Conservation (phyloP, 1,140 invertebrate species). For the Drosophila elegans region DNA sequence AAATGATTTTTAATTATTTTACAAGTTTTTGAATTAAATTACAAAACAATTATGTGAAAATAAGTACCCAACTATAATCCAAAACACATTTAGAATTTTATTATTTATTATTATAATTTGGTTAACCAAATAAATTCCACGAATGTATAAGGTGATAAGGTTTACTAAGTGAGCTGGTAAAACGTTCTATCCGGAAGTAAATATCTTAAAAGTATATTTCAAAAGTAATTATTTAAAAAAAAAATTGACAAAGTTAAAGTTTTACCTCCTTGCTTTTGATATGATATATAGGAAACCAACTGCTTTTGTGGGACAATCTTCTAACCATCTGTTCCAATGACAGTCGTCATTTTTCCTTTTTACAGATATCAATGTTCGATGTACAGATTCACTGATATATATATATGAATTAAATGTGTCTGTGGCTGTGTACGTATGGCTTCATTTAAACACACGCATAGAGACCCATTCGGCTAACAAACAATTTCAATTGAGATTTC, state of each 20-base stretch:
- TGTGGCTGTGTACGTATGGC: conserved; percentile 43
- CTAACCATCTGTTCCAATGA: conserved; percentile 19
- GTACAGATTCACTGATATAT: conserved; percentile 5
- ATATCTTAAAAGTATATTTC: no score
- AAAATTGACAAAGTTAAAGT: no score
- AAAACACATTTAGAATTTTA: no score
- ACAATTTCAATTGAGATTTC: conserved; percentile 83
- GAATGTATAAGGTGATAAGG: not conserved
- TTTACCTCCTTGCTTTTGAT: conserved; percentile 15
- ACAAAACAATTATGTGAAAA: no score
- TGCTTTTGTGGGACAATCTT: conserved; percentile 23
- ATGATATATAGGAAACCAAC: not conserved
- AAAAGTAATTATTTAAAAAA: no score
- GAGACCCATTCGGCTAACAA: conserved; percentile 43
- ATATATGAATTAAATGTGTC: not conserved
- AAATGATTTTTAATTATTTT: no score
- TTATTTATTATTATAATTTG: no score
- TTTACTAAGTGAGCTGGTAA: no score
- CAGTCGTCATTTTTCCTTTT: conserved; percentile 24
- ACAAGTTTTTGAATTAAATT: no score
- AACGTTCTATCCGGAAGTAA: no score
- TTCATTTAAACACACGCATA: conserved; percentile 38
- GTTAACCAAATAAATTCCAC: no score
- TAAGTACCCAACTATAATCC: no score
- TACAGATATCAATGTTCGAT: conserved; percentile 6